These are phyloP conservation scores for Eledone cirrhosa DNA, from an alignment of 2,888 invertebrate genomes.

Conservation along the genomic window DNA sequence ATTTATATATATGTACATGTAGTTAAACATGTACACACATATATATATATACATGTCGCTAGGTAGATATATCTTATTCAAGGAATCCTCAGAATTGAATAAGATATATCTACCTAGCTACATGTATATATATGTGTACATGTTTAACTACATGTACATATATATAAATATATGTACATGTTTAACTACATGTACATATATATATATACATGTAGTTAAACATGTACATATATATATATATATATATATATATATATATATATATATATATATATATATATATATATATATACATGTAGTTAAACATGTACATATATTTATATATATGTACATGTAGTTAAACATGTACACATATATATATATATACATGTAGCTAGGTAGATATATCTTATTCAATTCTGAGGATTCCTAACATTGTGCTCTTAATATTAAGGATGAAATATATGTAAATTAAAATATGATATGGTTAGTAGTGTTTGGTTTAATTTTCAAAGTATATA, in stretches of 20 bases:
- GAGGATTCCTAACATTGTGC: too few species aligned
- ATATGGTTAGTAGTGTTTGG: too few species aligned
- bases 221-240: background rate
- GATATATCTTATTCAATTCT: too few species aligned
- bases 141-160: background rate
- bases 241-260: background rate
- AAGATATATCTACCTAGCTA: background rate
- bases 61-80: background rate
- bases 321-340: too few species aligned
- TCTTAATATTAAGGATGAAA: too few species aligned
- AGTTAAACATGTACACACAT: background rate
- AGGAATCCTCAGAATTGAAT: too few species aligned
- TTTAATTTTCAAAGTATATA: too few species aligned
- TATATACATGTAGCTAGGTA: too few species aligned
- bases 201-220: background rate
- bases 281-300: background rate
- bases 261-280: background rate
- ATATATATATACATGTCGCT: background rate
- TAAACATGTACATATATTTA: too few species aligned
- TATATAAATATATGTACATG: background rate
- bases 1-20: background rate
- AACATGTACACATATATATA: background rate
- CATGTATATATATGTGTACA: conserved; percentile 9
- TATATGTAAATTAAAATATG: too few species aligned
- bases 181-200: background rate